A percentile compares a stretch with the other conserved stretches of the same genome.
phyloP scores from a whole-genome alignment of 2,797 vertebrate species.

The Tenualosa ilisha region DNA sequence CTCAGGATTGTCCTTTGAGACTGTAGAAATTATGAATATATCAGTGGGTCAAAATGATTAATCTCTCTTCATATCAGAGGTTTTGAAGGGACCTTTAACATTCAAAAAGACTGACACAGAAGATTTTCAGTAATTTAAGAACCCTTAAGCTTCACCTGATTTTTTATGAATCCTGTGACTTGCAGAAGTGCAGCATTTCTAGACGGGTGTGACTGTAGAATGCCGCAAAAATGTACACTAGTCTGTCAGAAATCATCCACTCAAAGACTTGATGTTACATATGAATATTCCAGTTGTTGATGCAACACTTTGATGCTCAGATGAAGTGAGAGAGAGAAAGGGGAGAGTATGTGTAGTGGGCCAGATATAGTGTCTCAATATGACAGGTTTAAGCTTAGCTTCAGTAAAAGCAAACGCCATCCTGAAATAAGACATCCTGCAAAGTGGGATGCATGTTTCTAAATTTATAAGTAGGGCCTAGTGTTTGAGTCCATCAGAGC shows the following conservation, averaged over 20 bases:
- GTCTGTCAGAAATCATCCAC: background rate
- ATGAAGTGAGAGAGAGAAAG: conserved; percentile 44
- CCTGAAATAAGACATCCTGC: background rate
- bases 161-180: conserved; percentile 66
- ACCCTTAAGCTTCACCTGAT: background rate
- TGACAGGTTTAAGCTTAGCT: conserved; percentile 69
- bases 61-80: conserved; percentile 61
- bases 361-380: conserved; percentile 51
- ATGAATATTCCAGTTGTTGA: conserved; percentile 74
- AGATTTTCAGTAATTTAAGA: conserved; percentile 39
- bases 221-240: conserved; percentile 34
- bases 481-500: background rate
- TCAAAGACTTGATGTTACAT: conserved; percentile 51
- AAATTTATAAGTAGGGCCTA: no score
- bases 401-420: conserved; percentile 29
- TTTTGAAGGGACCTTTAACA: conserved; percentile 71
- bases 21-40: conserved; percentile 60
- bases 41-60: conserved; percentile 65
- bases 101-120: conserved; percentile 70
- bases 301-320: conserved; percentile 66
- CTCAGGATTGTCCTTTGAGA: conserved; percentile 58
- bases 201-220: conserved; percentile 40
- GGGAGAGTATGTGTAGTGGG: conserved; percentile 21
- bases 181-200: conserved; percentile 57
- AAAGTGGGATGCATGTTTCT: background rate